Conservation (phyloP, 1,140 invertebrate genomes). For the Lethrus apterus region DNA sequence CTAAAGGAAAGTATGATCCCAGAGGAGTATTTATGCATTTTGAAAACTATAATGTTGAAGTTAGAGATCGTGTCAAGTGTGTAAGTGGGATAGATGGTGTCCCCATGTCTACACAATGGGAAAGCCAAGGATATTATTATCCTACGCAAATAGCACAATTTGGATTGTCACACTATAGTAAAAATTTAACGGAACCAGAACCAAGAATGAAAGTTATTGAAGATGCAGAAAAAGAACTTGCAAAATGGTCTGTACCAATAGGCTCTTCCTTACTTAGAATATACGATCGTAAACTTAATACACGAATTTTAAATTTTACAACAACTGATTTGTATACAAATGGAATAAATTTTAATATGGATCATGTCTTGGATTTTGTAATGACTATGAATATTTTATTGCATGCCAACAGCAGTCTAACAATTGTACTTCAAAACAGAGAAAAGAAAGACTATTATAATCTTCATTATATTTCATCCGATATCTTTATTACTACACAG, state of each 20-base stretch:
- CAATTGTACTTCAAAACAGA: constrained; percentile 66
- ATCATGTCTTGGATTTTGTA: constrained; percentile 70
- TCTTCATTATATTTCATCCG: constrained; percentile 76
- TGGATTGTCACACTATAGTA: constrained; percentile 94
- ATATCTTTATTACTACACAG: constrained; percentile 62
- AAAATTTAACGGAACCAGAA: constrained; percentile 77
- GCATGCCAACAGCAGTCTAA: constrained; percentile 71
- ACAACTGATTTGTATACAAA: constrained; percentile 61
- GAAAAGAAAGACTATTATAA: constrained; percentile 70
- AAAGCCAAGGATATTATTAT: constrained; percentile 89
- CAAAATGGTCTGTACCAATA: constrained; percentile 59
- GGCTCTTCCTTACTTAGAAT: constrained; percentile 55
- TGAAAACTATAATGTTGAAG: constrained; percentile 96
- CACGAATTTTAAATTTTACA: constrained; percentile 60
- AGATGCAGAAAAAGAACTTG: constrained; percentile 60
- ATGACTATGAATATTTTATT: constrained; percentile 66
- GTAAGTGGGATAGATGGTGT: constrained; percentile 88
- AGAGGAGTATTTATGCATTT: constrained; percentile 90
- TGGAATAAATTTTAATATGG: constrained; percentile 61
- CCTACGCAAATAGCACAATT: constrained; percentile 98
- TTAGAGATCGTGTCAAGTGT: constrained; percentile 90
- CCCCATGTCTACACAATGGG: constrained; percentile 93
- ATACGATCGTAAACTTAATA: constrained; percentile 48
- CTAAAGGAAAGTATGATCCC: constrained; percentile 80
- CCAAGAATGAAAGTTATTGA: constrained; percentile 64